Conservation (phyloP, 1,140 invertebrate genomes). For the Leptestheria dahalacensis region DNA sequence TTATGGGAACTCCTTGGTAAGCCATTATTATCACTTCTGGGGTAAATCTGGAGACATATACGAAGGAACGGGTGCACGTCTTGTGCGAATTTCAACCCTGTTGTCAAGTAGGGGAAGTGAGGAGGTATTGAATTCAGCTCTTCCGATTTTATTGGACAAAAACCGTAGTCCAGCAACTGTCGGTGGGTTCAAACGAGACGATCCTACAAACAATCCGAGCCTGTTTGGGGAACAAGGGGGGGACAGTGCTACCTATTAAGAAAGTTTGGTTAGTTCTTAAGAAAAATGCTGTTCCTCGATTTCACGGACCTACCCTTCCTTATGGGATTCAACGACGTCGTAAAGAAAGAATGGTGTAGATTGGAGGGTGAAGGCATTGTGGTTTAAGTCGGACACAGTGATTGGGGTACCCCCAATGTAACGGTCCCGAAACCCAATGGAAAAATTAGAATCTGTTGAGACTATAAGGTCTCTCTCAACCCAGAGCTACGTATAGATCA, state of each 20-base stretch:
- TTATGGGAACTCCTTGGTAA: neutral
- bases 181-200: no score
- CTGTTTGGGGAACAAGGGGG: no score
- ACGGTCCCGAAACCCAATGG: conserved; percentile 32
- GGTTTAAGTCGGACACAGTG: conserved; percentile 22
- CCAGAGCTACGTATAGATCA: no score
- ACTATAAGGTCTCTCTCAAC: conserved; percentile 34
- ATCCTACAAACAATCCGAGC: no score
- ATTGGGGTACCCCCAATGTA: conserved; percentile 36
- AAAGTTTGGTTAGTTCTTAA: no score
- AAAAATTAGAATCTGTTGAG: conserved; percentile 30
- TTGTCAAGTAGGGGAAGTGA: neutral
- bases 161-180: no score
- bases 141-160: neutral
- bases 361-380: conserved; percentile 24
- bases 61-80: neutral
- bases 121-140: neutral
- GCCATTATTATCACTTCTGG: neutral
- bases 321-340: conserved; percentile 24
- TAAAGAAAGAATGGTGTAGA: conserved; percentile 10
- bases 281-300: no score
- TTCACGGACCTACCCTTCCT: conserved; percentile 23
- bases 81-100: neutral
- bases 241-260: no score
- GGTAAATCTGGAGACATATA: neutral